Conservation (phyloP, 2,113 vertebrate species). For the Urocynchramus pylzowi region DNA sequence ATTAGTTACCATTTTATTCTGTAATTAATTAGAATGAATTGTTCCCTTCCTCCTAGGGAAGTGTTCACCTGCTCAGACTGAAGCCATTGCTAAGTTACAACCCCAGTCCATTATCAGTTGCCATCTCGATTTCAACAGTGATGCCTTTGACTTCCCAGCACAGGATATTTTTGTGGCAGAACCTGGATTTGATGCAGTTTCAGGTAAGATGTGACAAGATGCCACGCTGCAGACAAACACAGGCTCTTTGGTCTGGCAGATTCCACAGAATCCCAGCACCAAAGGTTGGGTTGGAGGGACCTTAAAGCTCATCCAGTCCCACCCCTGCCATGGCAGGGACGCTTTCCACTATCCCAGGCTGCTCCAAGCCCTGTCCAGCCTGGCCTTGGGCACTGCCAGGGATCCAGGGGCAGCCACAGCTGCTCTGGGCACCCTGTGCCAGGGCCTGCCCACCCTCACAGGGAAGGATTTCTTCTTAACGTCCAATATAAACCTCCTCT, state of each 20-base stretch:
- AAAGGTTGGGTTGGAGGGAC: background rate
- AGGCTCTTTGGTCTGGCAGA: background rate
- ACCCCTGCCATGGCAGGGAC: background rate
- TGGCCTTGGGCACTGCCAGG: background rate
- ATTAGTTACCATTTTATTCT: background rate
- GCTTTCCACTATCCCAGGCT: background rate
- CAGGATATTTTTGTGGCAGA: conserved; percentile 78
- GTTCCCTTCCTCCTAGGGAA: conserved; percentile 69
- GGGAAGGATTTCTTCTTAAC: background rate
- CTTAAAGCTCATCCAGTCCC: background rate
- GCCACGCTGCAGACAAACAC: background rate
- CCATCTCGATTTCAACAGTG: conserved; percentile 79
- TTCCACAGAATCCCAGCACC: background rate
- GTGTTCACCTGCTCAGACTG: conserved; percentile 80
- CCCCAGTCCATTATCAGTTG: conserved; percentile 84
- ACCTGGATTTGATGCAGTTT: conserved; percentile 77
- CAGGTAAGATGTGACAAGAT: conserved; percentile 69
- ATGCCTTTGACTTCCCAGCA: conserved; percentile 78
- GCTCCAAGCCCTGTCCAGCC: background rate
- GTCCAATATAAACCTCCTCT: background rate
- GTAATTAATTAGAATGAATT: background rate
- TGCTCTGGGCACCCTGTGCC: background rate
- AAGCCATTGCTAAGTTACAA: conserved; percentile 73
- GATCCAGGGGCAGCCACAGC: background rate
- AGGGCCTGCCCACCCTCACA: background rate